Conservation (phyloP, 2,888 invertebrate species). For the Sylvicola cinctus region DNA sequence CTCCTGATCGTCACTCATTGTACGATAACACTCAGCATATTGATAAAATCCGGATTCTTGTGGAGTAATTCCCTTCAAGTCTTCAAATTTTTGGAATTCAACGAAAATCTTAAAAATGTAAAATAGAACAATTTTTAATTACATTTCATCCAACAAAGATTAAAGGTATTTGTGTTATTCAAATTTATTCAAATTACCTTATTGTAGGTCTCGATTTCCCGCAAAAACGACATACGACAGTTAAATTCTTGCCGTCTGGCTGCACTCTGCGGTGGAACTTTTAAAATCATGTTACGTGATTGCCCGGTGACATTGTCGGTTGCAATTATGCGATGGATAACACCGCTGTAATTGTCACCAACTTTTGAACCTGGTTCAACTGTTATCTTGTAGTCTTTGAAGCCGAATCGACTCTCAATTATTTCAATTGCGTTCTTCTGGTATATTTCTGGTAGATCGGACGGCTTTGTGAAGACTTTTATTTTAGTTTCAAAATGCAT, state of each 20-base stretch:
- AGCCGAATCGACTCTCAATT: not conserved
- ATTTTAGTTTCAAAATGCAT: no score
- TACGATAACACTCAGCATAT: constrained; percentile 4
- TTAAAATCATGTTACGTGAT: constrained; percentile 8
- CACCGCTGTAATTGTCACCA: constrained; percentile 20
- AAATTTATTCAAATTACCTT: no score
- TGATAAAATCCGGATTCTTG: constrained; percentile 4
- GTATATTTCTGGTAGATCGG: no score
- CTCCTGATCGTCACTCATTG: constrained; percentile 11
- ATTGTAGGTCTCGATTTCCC: constrained; percentile 17
- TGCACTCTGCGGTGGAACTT: constrained; percentile 17
- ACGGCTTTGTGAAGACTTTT: no score
- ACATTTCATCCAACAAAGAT: no score
- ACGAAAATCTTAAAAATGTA: not conserved
- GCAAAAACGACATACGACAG: constrained; percentile 15
- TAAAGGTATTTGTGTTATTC: no score
- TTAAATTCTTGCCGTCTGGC: constrained; percentile 17
- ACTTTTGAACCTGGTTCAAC: constrained; percentile 14
- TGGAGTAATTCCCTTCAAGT: constrained; percentile 5
- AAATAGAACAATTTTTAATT: not conserved
- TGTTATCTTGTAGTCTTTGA: constrained; percentile 9
- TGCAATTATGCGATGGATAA: constrained; percentile 14
- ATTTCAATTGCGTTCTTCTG: no score
- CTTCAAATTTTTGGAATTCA: constrained; percentile 4
- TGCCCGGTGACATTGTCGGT: not conserved